These are phyloP conservation scores for Phragmatobia fuliginosa DNA, from an alignment of 2,888 invertebrate genomes.

Conservation along the genomic window DNA sequence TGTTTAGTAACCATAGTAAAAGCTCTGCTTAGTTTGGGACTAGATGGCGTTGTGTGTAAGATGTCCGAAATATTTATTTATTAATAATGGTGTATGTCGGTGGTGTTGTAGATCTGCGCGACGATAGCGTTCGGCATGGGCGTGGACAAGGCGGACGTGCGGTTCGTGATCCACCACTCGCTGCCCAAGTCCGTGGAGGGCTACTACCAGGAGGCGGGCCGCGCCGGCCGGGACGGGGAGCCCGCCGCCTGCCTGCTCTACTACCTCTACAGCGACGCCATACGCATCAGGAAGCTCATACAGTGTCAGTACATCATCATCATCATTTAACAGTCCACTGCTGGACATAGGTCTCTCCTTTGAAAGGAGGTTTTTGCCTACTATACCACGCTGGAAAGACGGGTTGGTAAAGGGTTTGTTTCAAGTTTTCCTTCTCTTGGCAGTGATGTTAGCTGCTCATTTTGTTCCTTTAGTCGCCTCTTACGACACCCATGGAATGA, in stretches of 20 bases:
- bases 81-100: neutral
- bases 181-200: constrained; percentile 98
- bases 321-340: neutral
- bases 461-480: no score
- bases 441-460: no score
- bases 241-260: constrained; percentile 94
- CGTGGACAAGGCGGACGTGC: constrained; percentile 98
- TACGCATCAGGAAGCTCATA: constrained; percentile 90
- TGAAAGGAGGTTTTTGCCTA: no score
- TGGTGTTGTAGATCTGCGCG: constrained; percentile 96
- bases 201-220: constrained; percentile 98
- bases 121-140: constrained; percentile 99
- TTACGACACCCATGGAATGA: no score
- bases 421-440: no score
- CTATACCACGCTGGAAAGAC: no score
- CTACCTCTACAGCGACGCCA: constrained; percentile 94
- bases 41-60: no score
- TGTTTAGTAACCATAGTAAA: no score
- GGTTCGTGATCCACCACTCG: constrained; percentile 97
- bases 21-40: no score
- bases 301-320: constrained; percentile 84
- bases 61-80: no score
- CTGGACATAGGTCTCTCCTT: no score
- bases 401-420: no score
- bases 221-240: constrained; percentile 98